Conservation (phyloP, 64 coral and sea anemone genomes). For the Cladopsammia gracilis region DNA sequence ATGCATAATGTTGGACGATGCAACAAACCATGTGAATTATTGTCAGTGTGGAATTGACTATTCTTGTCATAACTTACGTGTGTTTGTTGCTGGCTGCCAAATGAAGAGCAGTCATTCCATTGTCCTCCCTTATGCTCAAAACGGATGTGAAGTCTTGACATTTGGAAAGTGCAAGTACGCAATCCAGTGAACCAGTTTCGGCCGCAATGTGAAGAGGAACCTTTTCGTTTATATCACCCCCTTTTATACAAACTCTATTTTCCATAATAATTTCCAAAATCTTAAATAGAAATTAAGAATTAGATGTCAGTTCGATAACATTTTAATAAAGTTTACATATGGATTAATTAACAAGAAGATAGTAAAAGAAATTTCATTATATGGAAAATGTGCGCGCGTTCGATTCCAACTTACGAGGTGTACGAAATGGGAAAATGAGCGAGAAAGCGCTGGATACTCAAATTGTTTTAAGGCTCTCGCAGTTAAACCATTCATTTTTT, state of each 20-base stretch:
- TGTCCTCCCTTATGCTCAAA: conserved; percentile 6
- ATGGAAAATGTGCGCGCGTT: too few species aligned
- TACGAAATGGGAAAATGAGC: too few species aligned
- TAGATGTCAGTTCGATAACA: too few species aligned
- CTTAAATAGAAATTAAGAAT: neutral
- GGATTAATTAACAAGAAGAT: too few species aligned
- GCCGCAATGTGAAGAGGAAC: conserved; percentile 55
- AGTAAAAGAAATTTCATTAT: too few species aligned
- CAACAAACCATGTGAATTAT: too few species aligned
- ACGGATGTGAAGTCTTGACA: neutral
- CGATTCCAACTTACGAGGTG: too few species aligned
- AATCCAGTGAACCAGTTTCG: conserved; percentile 2
- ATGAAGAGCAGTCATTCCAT: conserved; percentile 52
- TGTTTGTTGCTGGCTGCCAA: conserved; percentile 37
- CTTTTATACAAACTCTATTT: neutral
- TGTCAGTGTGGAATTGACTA: neutral
- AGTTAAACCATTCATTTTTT: too few species aligned
- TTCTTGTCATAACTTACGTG: neutral
- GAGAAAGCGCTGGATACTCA: too few species aligned
- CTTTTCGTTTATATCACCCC: conserved; percentile 18
- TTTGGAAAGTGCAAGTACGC: neutral
- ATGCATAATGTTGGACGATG: too few species aligned
- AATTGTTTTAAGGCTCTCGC: too few species aligned
- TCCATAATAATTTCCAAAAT: neutral
- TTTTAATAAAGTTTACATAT: too few species aligned